Evolutionary conservation across 37 sponge, comb jelly and placozoan genomes (phyloP).

Genomic region (Halisarca cf. caerulea): DNA sequence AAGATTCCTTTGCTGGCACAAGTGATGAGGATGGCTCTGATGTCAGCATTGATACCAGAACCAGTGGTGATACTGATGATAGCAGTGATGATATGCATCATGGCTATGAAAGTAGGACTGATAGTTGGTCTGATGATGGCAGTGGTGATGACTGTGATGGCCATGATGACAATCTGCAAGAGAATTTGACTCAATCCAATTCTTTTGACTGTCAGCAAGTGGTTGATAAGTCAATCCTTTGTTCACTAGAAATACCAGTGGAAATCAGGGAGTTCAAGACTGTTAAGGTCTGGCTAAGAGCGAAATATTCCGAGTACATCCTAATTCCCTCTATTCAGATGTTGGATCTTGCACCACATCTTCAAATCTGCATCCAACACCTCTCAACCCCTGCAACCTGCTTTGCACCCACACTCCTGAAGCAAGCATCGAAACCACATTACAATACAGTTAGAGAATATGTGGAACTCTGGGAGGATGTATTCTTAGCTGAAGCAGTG

Average conservation of each 20-base stretch:
- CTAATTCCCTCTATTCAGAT: conserved; percentile 32
- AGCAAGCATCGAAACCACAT: conserved; percentile 14
- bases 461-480: conserved; percentile 34
- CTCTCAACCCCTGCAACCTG: conserved; percentile 30
- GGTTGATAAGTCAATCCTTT: background rate
- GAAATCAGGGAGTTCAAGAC: background rate
- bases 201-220: background rate
- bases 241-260: background rate
- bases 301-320: background rate
- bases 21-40: too few species aligned
- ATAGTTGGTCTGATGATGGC: too few species aligned
- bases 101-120: background rate
- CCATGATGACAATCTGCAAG: background rate
- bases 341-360: conserved; percentile 47
- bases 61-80: background rate
- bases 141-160: background rate
- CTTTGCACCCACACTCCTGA: background rate
- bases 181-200: background rate
- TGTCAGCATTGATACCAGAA: background rate
- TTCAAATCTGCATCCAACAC: conserved; percentile 56
- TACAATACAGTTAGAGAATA: conserved; percentile 38
- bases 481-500: conserved; percentile 44
- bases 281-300: background rate
- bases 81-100: too few species aligned
- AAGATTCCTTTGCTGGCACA: too few species aligned